Evolutionary conservation across 2,797 vertebrate species (phyloP).

Genomic region (Hyperoplus immaculatus): DNA sequence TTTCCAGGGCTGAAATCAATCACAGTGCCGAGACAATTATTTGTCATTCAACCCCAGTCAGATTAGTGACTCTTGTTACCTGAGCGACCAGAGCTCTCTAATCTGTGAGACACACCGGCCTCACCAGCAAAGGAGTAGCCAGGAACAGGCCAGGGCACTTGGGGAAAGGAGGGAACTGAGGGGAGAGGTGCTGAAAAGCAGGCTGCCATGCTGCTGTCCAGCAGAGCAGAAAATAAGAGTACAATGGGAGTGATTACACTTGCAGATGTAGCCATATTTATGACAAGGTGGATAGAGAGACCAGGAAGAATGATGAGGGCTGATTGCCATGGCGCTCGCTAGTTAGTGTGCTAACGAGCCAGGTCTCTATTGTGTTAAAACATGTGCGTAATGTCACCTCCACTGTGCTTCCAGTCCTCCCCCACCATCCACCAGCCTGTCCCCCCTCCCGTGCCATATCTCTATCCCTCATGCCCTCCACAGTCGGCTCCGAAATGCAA

Average conservation of each 20-base stretch:
- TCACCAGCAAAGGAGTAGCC: slow-evolving; percentile 67
- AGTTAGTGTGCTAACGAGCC: slow-evolving; percentile 79
- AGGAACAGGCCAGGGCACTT: slow-evolving; percentile 88
- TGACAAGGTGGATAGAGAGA: slow-evolving; percentile 61
- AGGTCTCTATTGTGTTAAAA: slow-evolving; percentile 76
- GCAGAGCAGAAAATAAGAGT: slow-evolving; percentile 97
- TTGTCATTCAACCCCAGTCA: slow-evolving; percentile 95
- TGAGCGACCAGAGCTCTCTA: slow-evolving; percentile 90
- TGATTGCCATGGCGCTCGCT: slow-evolving; percentile 74
- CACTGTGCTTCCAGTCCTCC: slow-evolving; percentile 41
- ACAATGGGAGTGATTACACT: slow-evolving; percentile 98
- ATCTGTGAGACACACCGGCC: slow-evolving; percentile 76
- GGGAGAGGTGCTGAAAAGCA: slow-evolving; percentile 90
- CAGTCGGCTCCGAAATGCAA: slow-evolving; percentile 74
- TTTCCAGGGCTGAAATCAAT: slow-evolving; percentile 98
- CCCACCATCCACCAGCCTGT: slow-evolving; percentile 43
- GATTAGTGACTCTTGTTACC: slow-evolving; percentile 98
- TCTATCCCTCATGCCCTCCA: slow-evolving; percentile 81
- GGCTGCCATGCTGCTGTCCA: slow-evolving; percentile 89
- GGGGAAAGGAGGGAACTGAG: slow-evolving; percentile 61
- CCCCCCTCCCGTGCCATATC: slow-evolving; percentile 74
- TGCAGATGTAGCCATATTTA: slow-evolving; percentile 97
- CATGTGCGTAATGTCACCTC: slow-evolving; percentile 74
- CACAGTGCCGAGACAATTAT: slow-evolving; percentile 97
- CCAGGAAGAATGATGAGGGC: slow-evolving; percentile 56